These are phyloP conservation scores for Poecilia velifera DNA, from an alignment of 2,797 vertebrate species.

Conservation along the genomic window DNA sequence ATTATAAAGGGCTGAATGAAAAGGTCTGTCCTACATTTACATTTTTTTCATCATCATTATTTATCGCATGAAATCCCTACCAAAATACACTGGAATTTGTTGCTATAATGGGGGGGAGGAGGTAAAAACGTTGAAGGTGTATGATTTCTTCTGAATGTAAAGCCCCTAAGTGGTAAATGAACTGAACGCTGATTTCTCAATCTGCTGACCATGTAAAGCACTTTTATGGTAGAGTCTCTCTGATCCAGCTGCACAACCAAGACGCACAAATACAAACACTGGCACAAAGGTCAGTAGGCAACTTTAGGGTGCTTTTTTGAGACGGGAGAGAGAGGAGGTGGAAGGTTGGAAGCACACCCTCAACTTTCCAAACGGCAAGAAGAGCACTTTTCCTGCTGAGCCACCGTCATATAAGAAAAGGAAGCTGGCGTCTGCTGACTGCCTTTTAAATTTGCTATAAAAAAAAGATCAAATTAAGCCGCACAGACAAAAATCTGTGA, in stretches of 20 bases:
- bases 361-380: neutral
- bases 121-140: neutral
- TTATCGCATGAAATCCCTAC: neutral
- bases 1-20: neutral
- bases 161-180: neutral
- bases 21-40: neutral
- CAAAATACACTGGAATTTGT: neutral
- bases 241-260: neutral
- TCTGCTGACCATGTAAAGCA: neutral
- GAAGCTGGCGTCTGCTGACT: neutral
- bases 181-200: neutral
- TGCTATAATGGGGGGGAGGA: neutral
- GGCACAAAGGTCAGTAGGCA: neutral
- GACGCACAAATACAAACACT: neutral
- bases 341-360: neutral
- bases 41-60: neutral
- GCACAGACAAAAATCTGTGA: neutral
- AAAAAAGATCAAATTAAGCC: neutral
- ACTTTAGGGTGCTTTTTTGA: neutral
- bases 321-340: neutral
- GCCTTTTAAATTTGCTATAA: neutral
- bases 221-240: neutral
- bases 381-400: neutral
- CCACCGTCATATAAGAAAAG: neutral
- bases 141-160: neutral